phyloP scores from a whole-genome alignment of 2,888 invertebrate genomes.

The Epirrhoe alternata region DNA sequence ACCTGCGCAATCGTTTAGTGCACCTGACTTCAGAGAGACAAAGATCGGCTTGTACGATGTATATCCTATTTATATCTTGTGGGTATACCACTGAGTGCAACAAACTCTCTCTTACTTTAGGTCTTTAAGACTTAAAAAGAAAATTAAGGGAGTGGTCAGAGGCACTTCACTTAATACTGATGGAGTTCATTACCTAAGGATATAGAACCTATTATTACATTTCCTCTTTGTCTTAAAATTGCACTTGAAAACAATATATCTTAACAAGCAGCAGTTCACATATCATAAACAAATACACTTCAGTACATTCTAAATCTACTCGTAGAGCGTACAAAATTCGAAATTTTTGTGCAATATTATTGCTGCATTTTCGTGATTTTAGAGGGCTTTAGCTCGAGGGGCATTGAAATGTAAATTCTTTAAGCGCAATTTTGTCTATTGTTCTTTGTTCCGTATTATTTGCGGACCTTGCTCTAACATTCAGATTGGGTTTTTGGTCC shows the following conservation, averaged over 20 bases:
- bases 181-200: too few species aligned
- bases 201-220: too few species aligned
- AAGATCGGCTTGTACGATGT: too few species aligned
- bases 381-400: not conserved
- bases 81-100: too few species aligned
- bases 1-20: too few species aligned
- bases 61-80: too few species aligned
- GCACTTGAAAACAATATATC: not conserved
- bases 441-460: constrained; percentile 11
- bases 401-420: constrained; percentile 19
- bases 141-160: too few species aligned
- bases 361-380: constrained; percentile 12
- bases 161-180: too few species aligned
- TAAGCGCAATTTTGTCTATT: constrained; percentile 3
- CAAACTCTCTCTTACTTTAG: too few species aligned
- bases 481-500: not conserved
- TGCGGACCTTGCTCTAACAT: not conserved
- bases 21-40: too few species aligned
- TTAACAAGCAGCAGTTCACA: not conserved
- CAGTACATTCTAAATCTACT: constrained; percentile 5
- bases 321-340: constrained; percentile 6
- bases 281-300: not conserved
- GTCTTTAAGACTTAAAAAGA: too few species aligned
- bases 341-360: constrained; percentile 14
- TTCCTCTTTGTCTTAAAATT: not conserved